phyloP scores from a whole-genome alignment of 2,797 vertebrate species.

The Tamandua tetradactyla region DNA sequence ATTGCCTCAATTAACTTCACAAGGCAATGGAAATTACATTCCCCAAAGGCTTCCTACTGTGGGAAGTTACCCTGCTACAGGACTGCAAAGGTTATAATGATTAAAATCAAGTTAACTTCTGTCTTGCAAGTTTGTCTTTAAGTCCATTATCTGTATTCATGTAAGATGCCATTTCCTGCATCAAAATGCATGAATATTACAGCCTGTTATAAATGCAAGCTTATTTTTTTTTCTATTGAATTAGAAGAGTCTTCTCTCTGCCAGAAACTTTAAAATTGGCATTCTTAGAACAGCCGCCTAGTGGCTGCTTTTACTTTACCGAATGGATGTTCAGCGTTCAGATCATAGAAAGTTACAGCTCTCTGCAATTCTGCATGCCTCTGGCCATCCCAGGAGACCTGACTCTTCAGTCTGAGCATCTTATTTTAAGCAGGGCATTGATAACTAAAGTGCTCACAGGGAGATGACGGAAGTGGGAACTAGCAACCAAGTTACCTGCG shows the following conservation, averaged over 20 bases:
- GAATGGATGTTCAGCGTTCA: neutral
- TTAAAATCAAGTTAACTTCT: constrained; percentile 61
- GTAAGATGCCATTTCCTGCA: constrained; percentile 56
- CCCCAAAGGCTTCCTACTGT: constrained; percentile 71
- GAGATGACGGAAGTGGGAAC: neutral
- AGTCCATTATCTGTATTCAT: constrained; percentile 64
- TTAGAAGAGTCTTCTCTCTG: constrained; percentile 25
- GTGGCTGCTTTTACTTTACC: constrained; percentile 8
- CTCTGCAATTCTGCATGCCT: neutral
- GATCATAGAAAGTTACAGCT: constrained; percentile 31
- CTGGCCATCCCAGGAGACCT: neutral
- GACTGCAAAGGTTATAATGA: constrained; percentile 50
- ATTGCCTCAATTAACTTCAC: constrained; percentile 83
- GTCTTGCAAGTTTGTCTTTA: neutral
- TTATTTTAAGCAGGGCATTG: constrained; percentile 29
- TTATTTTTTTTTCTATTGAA: constrained; percentile 21
- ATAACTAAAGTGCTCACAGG: neutral
- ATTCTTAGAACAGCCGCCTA: neutral
- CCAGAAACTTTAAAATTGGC: constrained; percentile 8
- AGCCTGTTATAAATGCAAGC: constrained; percentile 67
- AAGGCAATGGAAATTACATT: constrained; percentile 76
- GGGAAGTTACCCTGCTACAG: constrained; percentile 56
- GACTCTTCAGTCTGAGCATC: neutral
- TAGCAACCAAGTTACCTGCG: neutral
- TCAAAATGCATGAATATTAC: constrained; percentile 49